A percentile compares a stretch with the other conserved stretches of the same genome.
phyloP scores from a whole-genome alignment of 2,888 invertebrate species.

The Mythimna loreyi region DNA sequence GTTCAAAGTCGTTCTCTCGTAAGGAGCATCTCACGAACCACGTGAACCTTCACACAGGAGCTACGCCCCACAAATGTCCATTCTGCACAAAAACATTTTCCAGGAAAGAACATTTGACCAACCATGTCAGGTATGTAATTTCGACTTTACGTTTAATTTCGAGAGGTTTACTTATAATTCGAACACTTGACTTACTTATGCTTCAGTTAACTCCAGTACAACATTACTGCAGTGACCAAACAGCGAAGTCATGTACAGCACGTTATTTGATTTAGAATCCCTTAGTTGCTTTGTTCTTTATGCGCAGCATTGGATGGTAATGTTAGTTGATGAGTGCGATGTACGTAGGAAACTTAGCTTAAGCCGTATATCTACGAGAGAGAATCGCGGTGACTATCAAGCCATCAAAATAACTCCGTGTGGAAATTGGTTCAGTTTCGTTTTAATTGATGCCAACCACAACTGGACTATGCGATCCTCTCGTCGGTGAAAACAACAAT shows the following conservation, averaged over 20 bases:
- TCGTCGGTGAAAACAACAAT: background rate
- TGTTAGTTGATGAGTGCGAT: conserved; percentile 28
- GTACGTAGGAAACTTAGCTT: conserved; percentile 8
- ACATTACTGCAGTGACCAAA: conserved; percentile 13
- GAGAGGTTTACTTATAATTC: background rate
- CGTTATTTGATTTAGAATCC: conserved; percentile 20
- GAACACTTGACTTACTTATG: background rate
- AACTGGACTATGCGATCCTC: background rate
- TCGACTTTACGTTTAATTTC: conserved; percentile 12
- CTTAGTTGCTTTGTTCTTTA: conserved; percentile 32
- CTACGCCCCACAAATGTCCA: conserved; percentile 94
- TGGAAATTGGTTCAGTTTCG: background rate
- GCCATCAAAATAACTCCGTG: background rate
- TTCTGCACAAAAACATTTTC: conserved; percentile 94
- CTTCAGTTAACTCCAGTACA: conserved; percentile 2
- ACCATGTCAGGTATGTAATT: conserved; percentile 89
- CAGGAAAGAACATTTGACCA: conserved; percentile 93
- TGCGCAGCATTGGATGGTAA: conserved; percentile 38
- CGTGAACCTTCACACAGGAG: conserved; percentile 94
- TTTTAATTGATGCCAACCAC: background rate
- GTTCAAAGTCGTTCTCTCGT: conserved; percentile 92
- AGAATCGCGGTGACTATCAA: background rate
- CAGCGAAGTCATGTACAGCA: background rate
- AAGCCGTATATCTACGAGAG: background rate
- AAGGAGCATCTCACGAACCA: conserved; percentile 97